Base-by-base conservation (phyloP, 2,888 invertebrate species). In the Drosophila formosana region DNA sequence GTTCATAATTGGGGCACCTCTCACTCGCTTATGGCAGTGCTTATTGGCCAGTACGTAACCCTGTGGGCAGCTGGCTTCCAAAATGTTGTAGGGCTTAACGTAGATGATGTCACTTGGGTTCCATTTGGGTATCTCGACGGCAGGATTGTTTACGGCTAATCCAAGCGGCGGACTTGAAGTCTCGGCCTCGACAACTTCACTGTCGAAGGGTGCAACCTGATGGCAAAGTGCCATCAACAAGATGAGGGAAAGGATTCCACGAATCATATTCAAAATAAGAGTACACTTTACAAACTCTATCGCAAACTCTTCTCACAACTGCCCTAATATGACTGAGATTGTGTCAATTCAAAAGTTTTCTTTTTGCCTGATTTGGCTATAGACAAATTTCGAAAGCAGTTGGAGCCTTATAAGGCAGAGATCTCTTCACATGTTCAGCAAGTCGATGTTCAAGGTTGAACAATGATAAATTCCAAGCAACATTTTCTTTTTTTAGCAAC, bases 11-110 rank as follows among this genome's bases (percentile, higher is more conserved):
- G 47, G 1, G 4, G 60, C 65, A 1, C 5, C 28, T 66, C 72
- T 81, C 25, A 90, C 91, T 18, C 89, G 78, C 46, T 83, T 90
- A 30, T 90, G 90, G 8, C 90, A 91, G 52, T 82, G 90, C 41
- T 82, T 90, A 57, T 91, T 82, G n/a, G 82, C 89, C 75, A 91
- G 69, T 8, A 90, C 67, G 64, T 88, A 91, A 18, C 90, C 90
- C 13, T 66, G 53, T 0, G 91, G 91, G 41, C 90, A 90, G 69
- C 51, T 82, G 53, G 84, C 75, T 62, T 89, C 82, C 61, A 90
- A 72, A 52, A 90, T 89, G 56, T 90, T 90, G 61, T 91, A 90
- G 4, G 90, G 88, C 46, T 74, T 80, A 26, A 90, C 83, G 13
- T 77, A 39, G 26, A 89, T 47, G 1, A 71, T 43, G 11, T 64